Evolutionary conservation across 2,888 invertebrate species (phyloP).

Genomic region (Chelonus formosanus): DNA sequence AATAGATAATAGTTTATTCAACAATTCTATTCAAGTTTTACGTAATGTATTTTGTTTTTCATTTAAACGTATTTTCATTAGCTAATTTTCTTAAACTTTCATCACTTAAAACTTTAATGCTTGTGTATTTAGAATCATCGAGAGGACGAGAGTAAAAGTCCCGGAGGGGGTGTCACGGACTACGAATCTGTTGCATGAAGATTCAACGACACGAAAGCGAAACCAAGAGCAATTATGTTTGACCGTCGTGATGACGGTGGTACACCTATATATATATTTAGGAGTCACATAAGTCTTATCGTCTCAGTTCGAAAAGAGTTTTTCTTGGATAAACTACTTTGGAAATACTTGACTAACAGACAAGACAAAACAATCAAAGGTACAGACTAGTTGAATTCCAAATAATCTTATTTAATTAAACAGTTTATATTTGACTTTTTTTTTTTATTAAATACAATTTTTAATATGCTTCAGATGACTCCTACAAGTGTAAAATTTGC

Average conservation of each 20-base stretch:
- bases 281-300: conserved; percentile 26
- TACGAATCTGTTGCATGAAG: conserved; percentile 53
- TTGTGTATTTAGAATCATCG: conserved; percentile 14
- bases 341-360: not conserved
- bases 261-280: conserved; percentile 53
- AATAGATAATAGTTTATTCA: too few relatives aligned
- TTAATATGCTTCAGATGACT: too few relatives aligned
- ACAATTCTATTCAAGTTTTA: too few relatives aligned
- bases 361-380: too few relatives aligned
- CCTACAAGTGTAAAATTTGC: conserved; percentile 31
- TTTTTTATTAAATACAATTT: too few relatives aligned
- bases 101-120: not conserved
- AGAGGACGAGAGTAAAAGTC: conserved; percentile 44
- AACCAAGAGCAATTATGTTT: conserved; percentile 61
- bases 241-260: conserved; percentile 42
- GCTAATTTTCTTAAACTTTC: not conserved
- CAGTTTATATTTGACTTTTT: too few relatives aligned
- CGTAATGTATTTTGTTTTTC: too few relatives aligned
- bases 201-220: conserved; percentile 62
- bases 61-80: not conserved
- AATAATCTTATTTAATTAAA: too few relatives aligned
- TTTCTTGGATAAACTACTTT: not conserved
- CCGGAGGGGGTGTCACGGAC: conserved; percentile 52
- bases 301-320: conserved; percentile 13
- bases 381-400: too few relatives aligned